Base-by-base conservation (phyloP, 2,113 vertebrate species). In the Hippocampus barbouri region DNA sequence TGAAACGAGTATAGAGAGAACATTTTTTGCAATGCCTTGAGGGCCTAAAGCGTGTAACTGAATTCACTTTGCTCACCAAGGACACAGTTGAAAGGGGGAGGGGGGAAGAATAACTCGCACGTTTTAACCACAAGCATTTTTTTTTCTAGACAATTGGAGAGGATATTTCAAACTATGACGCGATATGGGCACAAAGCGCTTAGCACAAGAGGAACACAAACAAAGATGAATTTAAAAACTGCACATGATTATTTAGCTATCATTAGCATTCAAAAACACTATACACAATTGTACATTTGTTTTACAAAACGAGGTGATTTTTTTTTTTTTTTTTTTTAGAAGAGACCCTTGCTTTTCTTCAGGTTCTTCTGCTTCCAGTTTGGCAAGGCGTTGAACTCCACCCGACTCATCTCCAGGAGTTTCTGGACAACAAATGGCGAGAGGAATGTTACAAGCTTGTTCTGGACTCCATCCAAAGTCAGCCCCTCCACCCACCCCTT, bases 301-400 rank as follows among this genome's bases (percentile, higher is more conserved):
- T 72, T 75, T 74, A 73, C 54, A 59, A 78, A 78, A 82, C 67
- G 20, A 80, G 56, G 47, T 79, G 23, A 81, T 47, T 3, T n/a
- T 70, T 65, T 57, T 69, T 53, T 40, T 69, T 16, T 27, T 20
- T 20, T 16, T 5, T 72, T 87, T 90, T 87, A 94, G 85, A 94
- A 93, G 65, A 94, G 89, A 59, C 80, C 88, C 76, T 93, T 94
- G 85, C 85, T 89, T 77, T 94, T 93, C 82, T 94, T 94, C 80
- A 92, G 85, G 62, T 93, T 94, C 73, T 92, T 89, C 68, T 94
- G 92, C 72, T 93, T 93, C 92, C 93, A 94, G 90, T 89, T 91
- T 64, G 93, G 92, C 79, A 93, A 82, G 12, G 87, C 76, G 21
- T 88, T 89, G 83, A 93, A 94, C 81, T 93, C 92, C 5, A 92